Conservation (phyloP, 2,113 vertebrate species). For the Deroptyus accipitrinus region DNA sequence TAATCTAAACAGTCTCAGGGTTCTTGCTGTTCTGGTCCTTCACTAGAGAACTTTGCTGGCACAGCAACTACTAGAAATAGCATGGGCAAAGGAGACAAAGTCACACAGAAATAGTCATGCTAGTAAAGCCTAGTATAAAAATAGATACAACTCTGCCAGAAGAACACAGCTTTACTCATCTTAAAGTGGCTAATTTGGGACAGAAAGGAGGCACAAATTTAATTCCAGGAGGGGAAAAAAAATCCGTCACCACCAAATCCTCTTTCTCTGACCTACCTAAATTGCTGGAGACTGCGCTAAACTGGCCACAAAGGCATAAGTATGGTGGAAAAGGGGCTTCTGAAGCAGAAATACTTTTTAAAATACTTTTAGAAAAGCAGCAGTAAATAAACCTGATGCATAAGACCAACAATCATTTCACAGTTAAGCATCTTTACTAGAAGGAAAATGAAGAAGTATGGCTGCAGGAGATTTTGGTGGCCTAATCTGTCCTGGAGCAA, state of each 20-base stretch:
- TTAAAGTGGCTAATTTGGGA: background rate
- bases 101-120: slow-evolving; percentile 2
- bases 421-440: background rate
- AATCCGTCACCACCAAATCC: background rate
- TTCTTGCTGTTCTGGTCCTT: background rate
- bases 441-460: background rate
- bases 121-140: slow-evolving; percentile 5
- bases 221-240: background rate
- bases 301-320: background rate
- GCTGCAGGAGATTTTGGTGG: background rate
- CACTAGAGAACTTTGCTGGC: background rate
- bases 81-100: background rate
- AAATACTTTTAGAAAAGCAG: background rate
- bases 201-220: background rate
- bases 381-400: background rate
- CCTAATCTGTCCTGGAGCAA: background rate
- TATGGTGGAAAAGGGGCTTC: background rate
- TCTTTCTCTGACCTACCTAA: background rate
- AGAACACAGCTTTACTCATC: background rate
- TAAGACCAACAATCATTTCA: background rate
- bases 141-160: background rate
- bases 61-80: background rate
- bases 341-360: background rate
- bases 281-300: background rate
- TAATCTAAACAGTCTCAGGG: background rate